Evolutionary conservation across 2,797 vertebrate genomes (phyloP), one percentile per base, ranked within the genome.

Genomic region (Delichon dasypus): DNA sequence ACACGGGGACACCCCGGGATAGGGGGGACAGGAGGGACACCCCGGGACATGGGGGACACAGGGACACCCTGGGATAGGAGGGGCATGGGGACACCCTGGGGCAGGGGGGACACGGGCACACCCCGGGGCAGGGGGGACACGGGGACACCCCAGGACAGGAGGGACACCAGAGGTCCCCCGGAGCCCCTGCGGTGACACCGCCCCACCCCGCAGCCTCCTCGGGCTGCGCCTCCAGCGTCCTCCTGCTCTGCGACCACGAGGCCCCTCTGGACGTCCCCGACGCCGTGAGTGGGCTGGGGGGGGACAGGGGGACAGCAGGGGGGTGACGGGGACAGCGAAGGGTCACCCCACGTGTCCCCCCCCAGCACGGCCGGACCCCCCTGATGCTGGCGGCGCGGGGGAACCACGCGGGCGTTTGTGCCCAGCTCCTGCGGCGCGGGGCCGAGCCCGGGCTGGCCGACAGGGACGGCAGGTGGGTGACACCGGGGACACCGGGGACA

Each of bases 211-310:
- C 80, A 98, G 98, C 98, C 27, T 90, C 93, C 75, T 98, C 98
- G 0, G 98, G 98, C 50, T 98, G 98, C 6, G 96, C 97, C 23
- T 97, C 98, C 61, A 98, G 98, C 7, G 97, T 97, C 8, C 76
- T 97, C 44, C 97, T 98, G 67, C 91, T 98, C 34, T 98, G 98
- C 11, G 97, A 97, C 81, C 95, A 97, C 2, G 97, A 96, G 74
- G 98, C 97, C 32, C 87, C 93, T 4, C 77, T 98, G 84, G 97
- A 98, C 0, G 96, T 94, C 32, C 53, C 93, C 1, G 98, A 98
- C 4, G 50, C 94, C 0, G 98, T 98, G 91, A 95, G 97, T 86
- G 50, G 29, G 54, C n/a, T n/a, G n/a, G n/a, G n/a, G n/a, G n/a
- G n/a, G n/a, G 73, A 29, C 29, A 13, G 45, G 50, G 60, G 82